Evolutionary conservation across 2,113 vertebrate genomes (phyloP), one percentile per base, ranked within the genome.

Genomic region (Camelus bactrianus): DNA sequence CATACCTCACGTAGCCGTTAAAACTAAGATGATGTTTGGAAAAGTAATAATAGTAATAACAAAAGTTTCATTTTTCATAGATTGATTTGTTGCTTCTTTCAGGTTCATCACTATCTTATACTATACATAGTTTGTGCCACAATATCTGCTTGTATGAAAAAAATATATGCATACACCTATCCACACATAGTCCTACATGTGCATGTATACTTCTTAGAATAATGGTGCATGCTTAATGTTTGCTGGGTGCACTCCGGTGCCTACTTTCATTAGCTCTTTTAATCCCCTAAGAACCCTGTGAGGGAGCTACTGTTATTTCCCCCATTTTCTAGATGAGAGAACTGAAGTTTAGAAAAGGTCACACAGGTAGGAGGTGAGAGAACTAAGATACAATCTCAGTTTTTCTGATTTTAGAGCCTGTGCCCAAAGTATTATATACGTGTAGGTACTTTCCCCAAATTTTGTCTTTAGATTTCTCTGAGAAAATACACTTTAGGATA

Each of bases 381-480:
- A 70, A 76, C n/a, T 52, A 56, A 62, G 54, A 52, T 26, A 56
- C 19, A 93, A 38, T 26, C 54, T 94, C 90, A 82, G 30, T 38
- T 89, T 86, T 79, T 75, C 54, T 79, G 30, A 94, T 42, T 86
- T 48, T 4, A 73, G 64, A 94, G 8, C 10, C 52, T 79, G 8
- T 24, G 26, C 17, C 48, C 32, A 7, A 72, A 50, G 46, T 84
- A 24, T 42, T 91, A 81, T 14, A 72, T 8, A 86, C 1, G 48
- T 28, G 35, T 56, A 52, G 46, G 22, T 75, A 65, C 52, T 95
- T 58, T 73, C 10, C 77, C 75, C 83, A 87, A 81, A 50, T 69
- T 89, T 60, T 87, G 4, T 80, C 50, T 87, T 87, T n/a, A 2
- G 89, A 35, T 89, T 96, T 93, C 56, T 91, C n/a, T 28, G 28